Evolutionary conservation across 2,113 vertebrate genomes (phyloP).

Genomic region (Ophiodon elongatus): DNA sequence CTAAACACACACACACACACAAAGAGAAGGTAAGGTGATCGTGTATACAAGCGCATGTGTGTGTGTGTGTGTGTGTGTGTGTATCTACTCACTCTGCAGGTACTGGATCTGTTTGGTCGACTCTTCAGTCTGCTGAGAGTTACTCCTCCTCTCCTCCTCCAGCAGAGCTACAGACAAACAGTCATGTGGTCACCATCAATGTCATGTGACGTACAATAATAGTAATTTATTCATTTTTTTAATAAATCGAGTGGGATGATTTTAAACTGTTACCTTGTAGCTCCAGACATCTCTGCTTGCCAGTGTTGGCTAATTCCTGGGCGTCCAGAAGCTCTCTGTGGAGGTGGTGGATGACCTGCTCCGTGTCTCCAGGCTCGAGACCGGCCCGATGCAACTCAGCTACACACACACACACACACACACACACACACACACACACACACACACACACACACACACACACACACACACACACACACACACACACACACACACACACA

Average conservation of each 20-base stretch:
- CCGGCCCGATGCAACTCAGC: conserved; percentile 92
- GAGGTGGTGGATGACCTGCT: conserved; percentile 94
- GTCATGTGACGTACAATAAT: background rate
- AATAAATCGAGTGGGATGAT: background rate
- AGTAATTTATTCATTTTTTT: background rate
- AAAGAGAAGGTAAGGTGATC: background rate
- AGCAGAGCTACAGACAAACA: conserved; percentile 87
- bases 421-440: conserved; percentile 19
- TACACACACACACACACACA: conserved; percentile 59
- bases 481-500: conserved; percentile 25
- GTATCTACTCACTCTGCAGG: conserved; percentile 90
- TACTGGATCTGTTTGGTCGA: conserved; percentile 96
- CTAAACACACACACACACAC: conserved; percentile 53
- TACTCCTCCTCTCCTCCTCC: conserved; percentile 94
- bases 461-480: conserved; percentile 27
- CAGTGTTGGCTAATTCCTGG: conserved; percentile 95
- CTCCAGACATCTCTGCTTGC: conserved; percentile 96
- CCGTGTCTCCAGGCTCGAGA: conserved; percentile 91
- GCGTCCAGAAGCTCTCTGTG: conserved; percentile 95
- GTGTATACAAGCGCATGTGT: background rate
- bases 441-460: conserved; percentile 25
- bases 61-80: conserved; percentile 20
- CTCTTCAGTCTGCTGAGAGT: conserved; percentile 91
- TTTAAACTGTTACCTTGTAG: conserved; percentile 89
- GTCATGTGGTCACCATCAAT: background rate